phyloP scores from a whole-genome alignment of 2,113 vertebrate species.

The Vidua chalybeata region DNA sequence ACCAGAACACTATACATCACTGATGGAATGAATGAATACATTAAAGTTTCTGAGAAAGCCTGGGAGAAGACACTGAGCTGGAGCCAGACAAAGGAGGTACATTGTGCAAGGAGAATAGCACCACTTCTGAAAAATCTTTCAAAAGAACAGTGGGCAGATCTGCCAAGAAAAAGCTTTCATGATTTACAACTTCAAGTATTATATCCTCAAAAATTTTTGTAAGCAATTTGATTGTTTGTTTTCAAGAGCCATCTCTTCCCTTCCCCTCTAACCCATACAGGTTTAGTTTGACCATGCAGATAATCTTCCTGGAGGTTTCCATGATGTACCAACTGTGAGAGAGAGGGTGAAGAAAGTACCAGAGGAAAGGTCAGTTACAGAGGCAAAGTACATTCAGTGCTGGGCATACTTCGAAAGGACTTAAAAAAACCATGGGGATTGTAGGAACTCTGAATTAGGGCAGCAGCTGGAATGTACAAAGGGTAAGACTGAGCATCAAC shows the following conservation, averaged over 20 bases:
- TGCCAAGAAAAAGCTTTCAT: neutral
- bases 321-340: neutral
- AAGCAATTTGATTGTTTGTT: neutral
- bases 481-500: neutral
- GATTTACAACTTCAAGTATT: neutral
- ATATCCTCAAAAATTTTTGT: neutral
- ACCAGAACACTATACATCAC: neutral
- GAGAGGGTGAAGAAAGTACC: neutral
- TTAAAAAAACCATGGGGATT: neutral
- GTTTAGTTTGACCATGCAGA: neutral
- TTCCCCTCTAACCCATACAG: neutral
- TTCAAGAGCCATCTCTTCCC: neutral
- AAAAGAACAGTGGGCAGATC: neutral
- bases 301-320: neutral
- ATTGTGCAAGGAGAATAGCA: neutral
- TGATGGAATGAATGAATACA: neutral
- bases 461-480: neutral
- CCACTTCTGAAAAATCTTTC: neutral
- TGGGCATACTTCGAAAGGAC: neutral
- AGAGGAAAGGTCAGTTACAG: neutral
- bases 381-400: neutral
- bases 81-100: neutral
- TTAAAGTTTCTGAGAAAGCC: neutral
- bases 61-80: neutral
- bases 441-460: neutral